Evolutionary conservation across 2,797 vertebrate genomes (phyloP).

Genomic region (Microtus californicus): DNA sequence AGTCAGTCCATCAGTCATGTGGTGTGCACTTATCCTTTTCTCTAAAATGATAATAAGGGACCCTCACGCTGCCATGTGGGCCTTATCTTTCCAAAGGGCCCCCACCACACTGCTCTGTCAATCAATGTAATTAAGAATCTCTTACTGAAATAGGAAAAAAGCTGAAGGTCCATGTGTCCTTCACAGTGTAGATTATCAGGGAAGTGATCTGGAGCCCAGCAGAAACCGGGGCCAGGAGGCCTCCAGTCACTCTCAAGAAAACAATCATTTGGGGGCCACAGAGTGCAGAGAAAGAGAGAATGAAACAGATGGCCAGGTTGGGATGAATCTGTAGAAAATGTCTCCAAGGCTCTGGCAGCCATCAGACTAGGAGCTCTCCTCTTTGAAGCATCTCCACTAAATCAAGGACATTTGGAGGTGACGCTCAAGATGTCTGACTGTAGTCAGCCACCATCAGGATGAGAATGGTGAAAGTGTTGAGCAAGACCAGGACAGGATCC

Average conservation of each 20-base stretch:
- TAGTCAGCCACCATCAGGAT: slow-evolving; percentile 95
- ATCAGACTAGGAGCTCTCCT: slow-evolving; percentile 82
- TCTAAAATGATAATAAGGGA: background rate
- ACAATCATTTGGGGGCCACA: slow-evolving; percentile 85
- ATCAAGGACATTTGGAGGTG: slow-evolving; percentile 91
- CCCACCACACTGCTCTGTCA: background rate
- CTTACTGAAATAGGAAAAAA: background rate
- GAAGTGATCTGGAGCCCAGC: slow-evolving; percentile 94
- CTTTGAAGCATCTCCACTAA: slow-evolving; percentile 90
- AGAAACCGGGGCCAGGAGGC: slow-evolving; percentile 90
- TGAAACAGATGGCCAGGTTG: slow-evolving; percentile 93
- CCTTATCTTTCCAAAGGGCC: background rate
- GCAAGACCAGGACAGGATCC: slow-evolving; percentile 95
- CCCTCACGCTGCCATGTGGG: background rate
- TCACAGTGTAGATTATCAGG: slow-evolving; percentile 95
- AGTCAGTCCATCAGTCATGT: no score
- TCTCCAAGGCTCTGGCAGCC: slow-evolving; percentile 90
- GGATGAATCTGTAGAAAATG: slow-evolving; percentile 92
- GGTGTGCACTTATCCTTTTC: background rate
- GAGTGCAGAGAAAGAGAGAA: slow-evolving; percentile 92
- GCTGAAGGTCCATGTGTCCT: slow-evolving; percentile 88
- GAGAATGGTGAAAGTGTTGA: slow-evolving; percentile 95
- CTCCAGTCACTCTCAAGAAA: slow-evolving; percentile 88
- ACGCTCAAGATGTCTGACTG: slow-evolving; percentile 85
- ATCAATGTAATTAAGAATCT: background rate